Evolutionary conservation across 2,888 invertebrate genomes (phyloP).

Genomic region (Cremastinae sp.): DNA sequence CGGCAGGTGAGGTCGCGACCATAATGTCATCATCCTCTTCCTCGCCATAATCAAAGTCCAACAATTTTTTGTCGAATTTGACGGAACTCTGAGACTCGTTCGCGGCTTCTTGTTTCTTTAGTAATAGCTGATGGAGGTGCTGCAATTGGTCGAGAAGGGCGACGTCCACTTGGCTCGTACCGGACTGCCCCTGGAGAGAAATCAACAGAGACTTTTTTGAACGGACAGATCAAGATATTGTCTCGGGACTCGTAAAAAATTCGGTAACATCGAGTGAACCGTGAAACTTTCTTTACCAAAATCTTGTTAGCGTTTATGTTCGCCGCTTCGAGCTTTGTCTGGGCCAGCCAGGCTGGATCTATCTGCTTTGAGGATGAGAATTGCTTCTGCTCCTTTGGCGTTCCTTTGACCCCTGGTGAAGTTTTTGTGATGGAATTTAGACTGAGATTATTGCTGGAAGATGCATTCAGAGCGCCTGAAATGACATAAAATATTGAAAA

Average conservation of each 20-base stretch:
- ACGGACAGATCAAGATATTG: slow-evolving; percentile 24
- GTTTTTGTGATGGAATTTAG: slow-evolving; percentile 73
- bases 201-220: slow-evolving; percentile 57
- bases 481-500: slow-evolving; percentile 19
- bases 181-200: slow-evolving; percentile 72
- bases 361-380: slow-evolving; percentile 77
- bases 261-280: neutral
- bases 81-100: slow-evolving; percentile 80
- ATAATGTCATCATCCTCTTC: slow-evolving; percentile 89
- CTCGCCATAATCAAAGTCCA: slow-evolving; percentile 96
- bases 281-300: slow-evolving; percentile 43
- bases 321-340: slow-evolving; percentile 78
- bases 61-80: slow-evolving; percentile 91
- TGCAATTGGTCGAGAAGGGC: slow-evolving; percentile 82
- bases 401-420: slow-evolving; percentile 75
- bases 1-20: slow-evolving; percentile 79
- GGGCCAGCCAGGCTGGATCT: slow-evolving; percentile 79
- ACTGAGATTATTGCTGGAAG: slow-evolving; percentile 71
- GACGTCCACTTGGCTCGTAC: slow-evolving; percentile 75
- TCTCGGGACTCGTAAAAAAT: neutral
- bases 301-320: slow-evolving; percentile 75
- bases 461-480: slow-evolving; percentile 69
- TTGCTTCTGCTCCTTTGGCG: slow-evolving; percentile 76
- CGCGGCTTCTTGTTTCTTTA: slow-evolving; percentile 79
- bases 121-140: slow-evolving; percentile 84